Evolutionary conservation across 2,113 vertebrate species (phyloP).

Genomic region (Apus apus): DNA sequence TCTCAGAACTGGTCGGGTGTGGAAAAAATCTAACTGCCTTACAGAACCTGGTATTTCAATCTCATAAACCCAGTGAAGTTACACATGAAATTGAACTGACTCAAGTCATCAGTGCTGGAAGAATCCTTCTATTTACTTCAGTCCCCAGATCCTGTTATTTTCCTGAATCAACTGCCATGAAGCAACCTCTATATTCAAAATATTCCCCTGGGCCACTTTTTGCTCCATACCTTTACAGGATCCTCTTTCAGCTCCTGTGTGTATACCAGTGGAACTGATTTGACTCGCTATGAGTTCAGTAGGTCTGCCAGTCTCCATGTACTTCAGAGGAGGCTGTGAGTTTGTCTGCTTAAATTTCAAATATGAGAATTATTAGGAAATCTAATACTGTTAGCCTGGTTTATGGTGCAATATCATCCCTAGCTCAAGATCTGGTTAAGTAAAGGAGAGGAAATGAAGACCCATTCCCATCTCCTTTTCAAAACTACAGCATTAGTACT

Average conservation of each 20-base stretch:
- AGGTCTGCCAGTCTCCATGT: background rate
- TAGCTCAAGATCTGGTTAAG: background rate
- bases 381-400: background rate
- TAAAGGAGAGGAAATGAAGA: background rate
- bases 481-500: slow-evolving; percentile 39
- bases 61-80: background rate
- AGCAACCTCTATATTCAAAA: background rate
- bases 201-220: background rate
- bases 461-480: background rate
- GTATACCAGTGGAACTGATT: background rate
- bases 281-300: background rate
- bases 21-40: background rate
- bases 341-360: background rate
- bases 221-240: background rate
- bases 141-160: background rate
- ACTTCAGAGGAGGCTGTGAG: background rate
- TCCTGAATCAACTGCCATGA: background rate
- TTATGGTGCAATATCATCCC: background rate
- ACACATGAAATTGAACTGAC: background rate
- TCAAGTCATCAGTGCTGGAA: background rate
- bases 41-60: background rate
- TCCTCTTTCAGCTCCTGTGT: background rate
- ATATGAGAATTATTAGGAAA: background rate
- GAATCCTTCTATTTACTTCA: background rate
- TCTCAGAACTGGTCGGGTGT: background rate